Evolutionary conservation across 2,797 vertebrate species (phyloP), one percentile per base, ranked within the genome.

Genomic region (Monodelphis domestica): DNA sequence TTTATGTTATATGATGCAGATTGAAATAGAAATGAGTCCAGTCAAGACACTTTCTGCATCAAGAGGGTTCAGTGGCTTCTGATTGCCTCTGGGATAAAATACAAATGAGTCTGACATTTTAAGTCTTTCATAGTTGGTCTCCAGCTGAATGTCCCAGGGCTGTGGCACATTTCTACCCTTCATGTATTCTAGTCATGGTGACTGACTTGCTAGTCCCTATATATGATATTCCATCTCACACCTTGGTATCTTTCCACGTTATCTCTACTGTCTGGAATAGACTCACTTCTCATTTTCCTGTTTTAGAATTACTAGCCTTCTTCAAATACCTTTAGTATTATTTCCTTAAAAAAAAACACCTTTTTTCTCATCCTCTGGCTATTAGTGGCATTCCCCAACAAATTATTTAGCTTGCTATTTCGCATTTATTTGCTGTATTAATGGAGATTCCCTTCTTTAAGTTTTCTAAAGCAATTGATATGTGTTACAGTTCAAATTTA

Each of bases 11-110:
- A 56, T 87, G 59, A 92, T 70, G 11, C 6, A n/a, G 54, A 59
- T 70, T 94, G 52, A 93, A 95, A 53, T 94, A 28, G 56, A 93
- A 94, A 56, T 91, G n/a, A 21, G 15, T 91, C 89, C 29, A 59
- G 12, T 63, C 2, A 26, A 33, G 57, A 63, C 57, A 63, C 57
- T 63, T n/a, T 63, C 12, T 30, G 33, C 57, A 63, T 63, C 57
- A 63, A 33, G 57, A n/a, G 33, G 30, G 30, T 63, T 33, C 12
- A 33, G 57, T 63, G 57, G 30, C 30, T 63, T 33, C 55, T 63
- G 57, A n/a, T 63, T 63, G 57, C 3, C 30, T 33, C 57, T 4
- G 33, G 30, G 30, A 59, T 33, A 59, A 59, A 63, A 63, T 63
- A 33, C 30, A 14, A 33, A 63, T 12, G 12, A 12, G 15, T 63